These are phyloP conservation scores for Bellardia bayeri DNA, from an alignment of 2,888 invertebrate genomes.

Conservation along the genomic window DNA sequence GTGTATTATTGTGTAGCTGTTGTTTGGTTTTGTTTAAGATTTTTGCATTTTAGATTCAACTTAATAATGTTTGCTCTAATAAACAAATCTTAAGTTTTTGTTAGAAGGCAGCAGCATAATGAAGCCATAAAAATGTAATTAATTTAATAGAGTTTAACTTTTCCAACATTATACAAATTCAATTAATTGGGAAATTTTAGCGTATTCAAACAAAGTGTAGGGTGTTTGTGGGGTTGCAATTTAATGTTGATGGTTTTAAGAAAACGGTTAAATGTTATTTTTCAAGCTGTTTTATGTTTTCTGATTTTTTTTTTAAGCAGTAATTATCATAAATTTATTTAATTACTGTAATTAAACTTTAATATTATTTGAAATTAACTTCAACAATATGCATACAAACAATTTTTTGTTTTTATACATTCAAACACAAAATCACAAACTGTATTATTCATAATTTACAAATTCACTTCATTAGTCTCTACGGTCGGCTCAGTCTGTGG, in stretches of 20 bases:
- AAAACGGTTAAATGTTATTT: slow-evolving; percentile 1
- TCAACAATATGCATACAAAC: slow-evolving; percentile 2
- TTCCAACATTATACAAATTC: not conserved
- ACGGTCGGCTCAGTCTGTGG: not conserved
- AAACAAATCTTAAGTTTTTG: slow-evolving; percentile 38
- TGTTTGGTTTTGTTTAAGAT: not conserved
- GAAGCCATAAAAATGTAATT: not conserved
- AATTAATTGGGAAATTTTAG: not conserved
- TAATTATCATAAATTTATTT: slow-evolving; percentile 61
- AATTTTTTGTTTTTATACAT: not conserved
- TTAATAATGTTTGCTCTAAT: slow-evolving; percentile 53
- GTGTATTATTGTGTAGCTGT: not conserved
- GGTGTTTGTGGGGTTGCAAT: not conserved
- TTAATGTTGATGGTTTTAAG: not conserved
- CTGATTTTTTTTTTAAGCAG: slow-evolving; percentile 12
- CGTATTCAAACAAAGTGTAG: not conserved
- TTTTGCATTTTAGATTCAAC: not conserved
- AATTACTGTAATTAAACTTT: slow-evolving; percentile 59
- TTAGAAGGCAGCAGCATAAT: not conserved
- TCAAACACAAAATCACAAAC: not conserved
- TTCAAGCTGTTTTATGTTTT: not conserved
- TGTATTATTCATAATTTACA: not conserved
- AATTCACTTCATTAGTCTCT: not conserved
- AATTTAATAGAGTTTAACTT: not conserved
- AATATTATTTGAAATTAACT: slow-evolving; percentile 55